Conservation (phyloP, 2,888 invertebrate genomes). For the Tholera decimalis region DNA sequence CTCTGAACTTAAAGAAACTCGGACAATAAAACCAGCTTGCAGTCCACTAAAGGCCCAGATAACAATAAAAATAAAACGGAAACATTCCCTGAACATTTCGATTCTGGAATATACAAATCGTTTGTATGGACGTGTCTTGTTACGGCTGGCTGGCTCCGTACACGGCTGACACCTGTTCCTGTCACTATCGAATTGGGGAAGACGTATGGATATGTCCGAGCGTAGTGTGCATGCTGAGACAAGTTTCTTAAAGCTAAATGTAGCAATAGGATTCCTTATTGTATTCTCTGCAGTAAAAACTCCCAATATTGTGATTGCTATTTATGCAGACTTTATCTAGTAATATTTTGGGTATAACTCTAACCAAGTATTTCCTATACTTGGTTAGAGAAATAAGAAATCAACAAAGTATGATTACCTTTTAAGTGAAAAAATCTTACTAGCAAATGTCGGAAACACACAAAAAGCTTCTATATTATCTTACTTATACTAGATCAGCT, state of each 20-base stretch:
- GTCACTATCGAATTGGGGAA: constrained; percentile 77
- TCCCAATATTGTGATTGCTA: neutral
- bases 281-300: neutral
- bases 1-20: constrained; percentile 45
- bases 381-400: too few species aligned
- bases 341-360: neutral
- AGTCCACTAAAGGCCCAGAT: constrained; percentile 55
- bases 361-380: too few species aligned
- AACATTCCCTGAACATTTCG: constrained; percentile 67
- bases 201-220: constrained; percentile 68
- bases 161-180: constrained; percentile 79
- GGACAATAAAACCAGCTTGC: constrained; percentile 54
- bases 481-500: constrained; percentile 11
- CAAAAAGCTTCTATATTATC: constrained; percentile 7
- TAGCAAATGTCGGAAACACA: neutral
- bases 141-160: constrained; percentile 67
- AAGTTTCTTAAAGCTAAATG: constrained; percentile 38
- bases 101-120: constrained; percentile 74
- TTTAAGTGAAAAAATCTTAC: neutral
- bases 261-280: constrained; percentile 1
- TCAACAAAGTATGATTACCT: too few species aligned
- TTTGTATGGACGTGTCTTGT: constrained; percentile 71
- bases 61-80: constrained; percentile 73
- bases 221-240: constrained; percentile 46
- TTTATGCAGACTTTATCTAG: neutral